A percentile compares a stretch with the other conserved stretches of the same genome.
Evolutionary conservation across 2,113 vertebrate genomes (phyloP).

Genomic region (Murina feae): DNA sequence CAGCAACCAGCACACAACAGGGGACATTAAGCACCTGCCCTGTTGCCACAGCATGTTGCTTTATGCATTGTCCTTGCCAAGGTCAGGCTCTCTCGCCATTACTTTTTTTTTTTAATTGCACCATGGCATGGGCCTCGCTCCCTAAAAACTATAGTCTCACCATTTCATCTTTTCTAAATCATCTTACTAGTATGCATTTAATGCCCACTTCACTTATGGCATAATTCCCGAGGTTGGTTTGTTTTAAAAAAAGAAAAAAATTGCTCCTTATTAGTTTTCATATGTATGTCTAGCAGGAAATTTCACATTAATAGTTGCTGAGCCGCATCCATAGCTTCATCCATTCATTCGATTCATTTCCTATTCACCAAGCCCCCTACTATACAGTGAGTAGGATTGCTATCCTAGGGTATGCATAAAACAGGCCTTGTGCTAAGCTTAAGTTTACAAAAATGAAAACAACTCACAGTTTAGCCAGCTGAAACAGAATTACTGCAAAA

Average conservation of each 20-base stretch:
- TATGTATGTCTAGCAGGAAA: constrained; percentile 11
- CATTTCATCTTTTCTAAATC: neutral
- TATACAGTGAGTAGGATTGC: neutral
- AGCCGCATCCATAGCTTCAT: neutral
- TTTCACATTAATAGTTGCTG: neutral
- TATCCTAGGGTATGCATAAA: too few species aligned
- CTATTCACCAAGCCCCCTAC: neutral
- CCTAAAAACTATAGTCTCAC: neutral
- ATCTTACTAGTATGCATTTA: neutral
- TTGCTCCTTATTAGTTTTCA: neutral
- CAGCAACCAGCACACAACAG: neutral
- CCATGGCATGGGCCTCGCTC: neutral
- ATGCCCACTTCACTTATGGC: neutral
- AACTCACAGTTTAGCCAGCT: neutral
- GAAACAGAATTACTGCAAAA: neutral
- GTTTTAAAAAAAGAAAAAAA: neutral
- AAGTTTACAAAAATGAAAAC: neutral
- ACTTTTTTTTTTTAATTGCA: neutral
- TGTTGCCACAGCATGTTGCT: neutral
- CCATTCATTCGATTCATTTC: neutral
- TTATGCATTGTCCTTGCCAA: neutral
- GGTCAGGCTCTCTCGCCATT: neutral
- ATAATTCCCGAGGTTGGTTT: neutral
- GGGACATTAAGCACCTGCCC: constrained; percentile 45
- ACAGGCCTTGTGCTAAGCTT: neutral